Conservation (phyloP, 2,113 vertebrate genomes). For the Dromiciops gliroides region DNA sequence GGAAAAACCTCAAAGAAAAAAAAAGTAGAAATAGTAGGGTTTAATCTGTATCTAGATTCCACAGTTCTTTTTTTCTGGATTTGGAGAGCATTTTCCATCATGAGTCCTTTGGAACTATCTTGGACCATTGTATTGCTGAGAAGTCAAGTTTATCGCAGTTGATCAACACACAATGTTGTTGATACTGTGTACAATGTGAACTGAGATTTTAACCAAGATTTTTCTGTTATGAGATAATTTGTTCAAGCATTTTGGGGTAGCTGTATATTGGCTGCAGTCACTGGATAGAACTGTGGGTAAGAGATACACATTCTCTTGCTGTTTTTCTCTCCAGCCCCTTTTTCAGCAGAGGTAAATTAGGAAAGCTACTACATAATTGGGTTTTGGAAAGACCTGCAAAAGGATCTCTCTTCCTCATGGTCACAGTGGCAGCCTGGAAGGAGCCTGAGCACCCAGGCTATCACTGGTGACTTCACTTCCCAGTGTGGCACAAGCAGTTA, state of each 20-base stretch:
- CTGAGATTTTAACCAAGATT: background rate
- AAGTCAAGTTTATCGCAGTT: too few relatives aligned
- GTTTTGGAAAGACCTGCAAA: slow-evolving; percentile 35
- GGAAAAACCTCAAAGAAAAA: too few relatives aligned
- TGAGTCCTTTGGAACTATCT: too few relatives aligned
- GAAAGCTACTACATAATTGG: slow-evolving; percentile 34
- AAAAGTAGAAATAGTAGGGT: too few relatives aligned
- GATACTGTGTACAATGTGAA: too few relatives aligned
- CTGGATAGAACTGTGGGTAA: slow-evolving; percentile 14
- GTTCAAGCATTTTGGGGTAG: slow-evolving; percentile 22
- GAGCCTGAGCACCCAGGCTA: slow-evolving; percentile 8
- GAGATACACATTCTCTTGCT: background rate
- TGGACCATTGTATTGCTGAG: too few relatives aligned
- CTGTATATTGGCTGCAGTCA: background rate
- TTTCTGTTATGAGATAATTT: slow-evolving; percentile 16
- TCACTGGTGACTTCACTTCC: slow-evolving; percentile 24
- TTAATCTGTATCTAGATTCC: too few relatives aligned
- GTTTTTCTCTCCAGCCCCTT: slow-evolving; percentile 28
- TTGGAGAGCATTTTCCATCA: too few relatives aligned
- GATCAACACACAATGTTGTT: too few relatives aligned
- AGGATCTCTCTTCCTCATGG: slow-evolving; percentile 33
- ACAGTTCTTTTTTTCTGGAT: too few relatives aligned
- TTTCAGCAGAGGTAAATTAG: slow-evolving; percentile 39
- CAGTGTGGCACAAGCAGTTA: too few relatives aligned
- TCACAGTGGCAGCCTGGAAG: slow-evolving; percentile 43